These are phyloP conservation scores for Heliconius congener DNA, from an alignment of 1,140 invertebrate species.

Conservation along the genomic window DNA sequence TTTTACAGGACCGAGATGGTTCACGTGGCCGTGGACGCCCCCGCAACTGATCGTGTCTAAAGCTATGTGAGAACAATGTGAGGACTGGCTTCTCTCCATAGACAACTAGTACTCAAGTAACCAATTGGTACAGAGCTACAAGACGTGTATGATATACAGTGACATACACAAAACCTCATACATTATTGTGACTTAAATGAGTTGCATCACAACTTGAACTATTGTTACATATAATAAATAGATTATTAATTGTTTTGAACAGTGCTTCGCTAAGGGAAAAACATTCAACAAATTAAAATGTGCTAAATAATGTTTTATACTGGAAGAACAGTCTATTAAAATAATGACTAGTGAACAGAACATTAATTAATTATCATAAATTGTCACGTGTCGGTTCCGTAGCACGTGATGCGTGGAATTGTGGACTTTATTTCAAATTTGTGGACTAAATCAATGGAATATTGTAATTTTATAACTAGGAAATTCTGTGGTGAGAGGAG, in stretches of 20 bases:
- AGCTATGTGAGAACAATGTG: slow-evolving; percentile 54
- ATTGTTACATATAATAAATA: slow-evolving; percentile 69
- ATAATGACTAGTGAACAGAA: slow-evolving; percentile 78
- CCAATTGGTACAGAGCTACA: slow-evolving; percentile 73
- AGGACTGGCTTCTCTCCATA: slow-evolving; percentile 80
- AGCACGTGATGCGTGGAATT: slow-evolving; percentile 66
- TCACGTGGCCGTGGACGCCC: slow-evolving; percentile 73
- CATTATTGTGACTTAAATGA: slow-evolving; percentile 41
- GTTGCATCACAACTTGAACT: slow-evolving; percentile 69
- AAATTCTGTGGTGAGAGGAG: slow-evolving; percentile 79
- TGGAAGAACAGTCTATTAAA: slow-evolving; percentile 73
- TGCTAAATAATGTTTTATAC: slow-evolving; percentile 79
- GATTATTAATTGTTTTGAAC: slow-evolving; percentile 77
- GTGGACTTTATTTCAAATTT: slow-evolving; percentile 80
- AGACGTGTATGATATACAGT: slow-evolving; percentile 54
- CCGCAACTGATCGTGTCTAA: slow-evolving; percentile 64
- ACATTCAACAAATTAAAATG: slow-evolving; percentile 80
- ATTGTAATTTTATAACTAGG: slow-evolving; percentile 79
- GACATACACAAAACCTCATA: slow-evolving; percentile 57
- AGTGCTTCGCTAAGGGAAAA: slow-evolving; percentile 73
- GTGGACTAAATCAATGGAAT: slow-evolving; percentile 77
- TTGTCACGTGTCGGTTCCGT: slow-evolving; percentile 58
- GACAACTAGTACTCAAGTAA: slow-evolving; percentile 73
- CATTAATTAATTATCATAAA: slow-evolving; percentile 65
- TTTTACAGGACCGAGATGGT: slow-evolving; percentile 75